These are phyloP conservation scores for Rhabditoides inermis DNA, from an alignment of 2,888 invertebrate genomes.

Conservation along the genomic window DNA sequence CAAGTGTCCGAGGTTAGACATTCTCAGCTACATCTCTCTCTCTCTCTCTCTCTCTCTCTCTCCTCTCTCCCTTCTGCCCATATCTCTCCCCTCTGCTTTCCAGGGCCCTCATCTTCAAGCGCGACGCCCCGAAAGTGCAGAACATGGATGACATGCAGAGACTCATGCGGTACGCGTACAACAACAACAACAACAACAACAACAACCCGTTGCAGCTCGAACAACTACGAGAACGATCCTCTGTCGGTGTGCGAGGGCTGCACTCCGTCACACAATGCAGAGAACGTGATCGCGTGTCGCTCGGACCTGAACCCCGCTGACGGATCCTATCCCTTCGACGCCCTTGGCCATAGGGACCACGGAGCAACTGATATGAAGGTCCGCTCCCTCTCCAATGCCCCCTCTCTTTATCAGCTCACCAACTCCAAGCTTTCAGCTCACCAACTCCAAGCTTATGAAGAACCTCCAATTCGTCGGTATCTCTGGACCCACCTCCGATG, in stretches of 20 bases:
- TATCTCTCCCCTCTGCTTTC: conserved; percentile 41
- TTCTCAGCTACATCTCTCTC: conserved; percentile 59
- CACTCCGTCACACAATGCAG: conserved; percentile 66
- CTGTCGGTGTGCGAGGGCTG: conserved; percentile 65
- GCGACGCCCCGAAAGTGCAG: conserved; percentile 60
- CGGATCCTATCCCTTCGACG: conserved; percentile 66
- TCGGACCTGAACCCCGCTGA: conserved; percentile 66
- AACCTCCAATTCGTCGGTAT: conserved; percentile 60
- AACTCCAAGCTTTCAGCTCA: conserved; percentile 24
- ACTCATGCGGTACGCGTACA: conserved; percentile 55
- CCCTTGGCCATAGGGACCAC: conserved; percentile 63
- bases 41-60: not conserved
- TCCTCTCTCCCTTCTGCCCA: not conserved
- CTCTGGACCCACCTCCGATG: conserved; percentile 60
- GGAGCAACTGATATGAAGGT: conserved; percentile 68
- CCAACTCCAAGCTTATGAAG: conserved; percentile 36
- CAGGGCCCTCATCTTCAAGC: conserved; percentile 41
- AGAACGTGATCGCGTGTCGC: conserved; percentile 66
- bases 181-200: conserved; percentile 58
- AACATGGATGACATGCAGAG: conserved; percentile 62
- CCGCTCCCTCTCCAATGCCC: not conserved
- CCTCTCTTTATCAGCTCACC: not conserved
- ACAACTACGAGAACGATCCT: conserved; percentile 66
- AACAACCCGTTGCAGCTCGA: conserved; percentile 66
- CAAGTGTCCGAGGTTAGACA: conserved; percentile 62